Conservation (phyloP, 37 sponge, comb jelly and placozoan genomes). For the Geodia barretti region DNA sequence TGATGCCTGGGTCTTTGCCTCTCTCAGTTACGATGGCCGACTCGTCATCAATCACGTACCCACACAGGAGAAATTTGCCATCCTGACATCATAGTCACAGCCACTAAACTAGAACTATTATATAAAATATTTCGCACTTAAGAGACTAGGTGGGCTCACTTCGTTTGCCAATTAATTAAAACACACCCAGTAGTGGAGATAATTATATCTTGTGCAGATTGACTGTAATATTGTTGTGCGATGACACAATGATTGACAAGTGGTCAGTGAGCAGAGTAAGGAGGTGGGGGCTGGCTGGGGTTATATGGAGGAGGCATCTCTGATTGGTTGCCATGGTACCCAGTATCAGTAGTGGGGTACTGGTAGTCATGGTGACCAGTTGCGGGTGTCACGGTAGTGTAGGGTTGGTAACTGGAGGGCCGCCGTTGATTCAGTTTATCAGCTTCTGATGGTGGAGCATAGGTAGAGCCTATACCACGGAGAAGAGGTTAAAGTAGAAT, state of each 20-base stretch:
- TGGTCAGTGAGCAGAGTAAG: not conserved
- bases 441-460: too few relatives aligned
- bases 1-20: slow-evolving; percentile 99
- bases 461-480: too few relatives aligned
- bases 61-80: slow-evolving; percentile 68
- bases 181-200: not conserved
- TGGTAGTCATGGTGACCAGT: not conserved
- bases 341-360: not conserved
- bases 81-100: slow-evolving; percentile 48
- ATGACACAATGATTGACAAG: not conserved
- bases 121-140: too few relatives aligned
- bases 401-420: not conserved
- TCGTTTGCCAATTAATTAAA: too few relatives aligned
- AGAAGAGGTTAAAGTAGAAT: too few relatives aligned
- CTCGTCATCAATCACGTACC: slow-evolving; percentile 96
- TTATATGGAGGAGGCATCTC: not conserved
- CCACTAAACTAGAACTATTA: too few relatives aligned
- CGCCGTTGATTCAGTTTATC: too few relatives aligned
- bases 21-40: slow-evolving; percentile 95
- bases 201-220: too few relatives aligned
- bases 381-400: not conserved
- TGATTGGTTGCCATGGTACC: not conserved
- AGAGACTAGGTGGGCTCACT: too few relatives aligned
- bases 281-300: not conserved
- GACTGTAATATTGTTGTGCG: not conserved